Base-by-base conservation (phyloP, 2,888 invertebrate species). In the Pristionchus fissidentatus region DNA sequence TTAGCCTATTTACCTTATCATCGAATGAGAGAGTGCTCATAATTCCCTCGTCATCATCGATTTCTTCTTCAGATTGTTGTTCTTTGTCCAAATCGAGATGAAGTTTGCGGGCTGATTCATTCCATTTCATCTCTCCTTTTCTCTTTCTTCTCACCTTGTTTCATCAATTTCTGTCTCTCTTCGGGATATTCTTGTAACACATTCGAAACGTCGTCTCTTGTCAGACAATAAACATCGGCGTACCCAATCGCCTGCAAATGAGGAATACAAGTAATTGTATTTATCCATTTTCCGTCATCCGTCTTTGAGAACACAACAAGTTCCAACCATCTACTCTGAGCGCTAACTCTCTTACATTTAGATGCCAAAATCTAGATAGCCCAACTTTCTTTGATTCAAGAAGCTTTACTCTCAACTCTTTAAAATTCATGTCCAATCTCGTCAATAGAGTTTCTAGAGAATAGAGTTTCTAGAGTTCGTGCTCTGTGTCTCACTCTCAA, bases 221-320 rank as follows among this genome's bases (percentile, higher is more conserved):
- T 84, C n/a, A 91, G 84, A 29, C 89, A 79, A 80, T 91, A 91
- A 19, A 91, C 89, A 79, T 91, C 91, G 38, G 91, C 88, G 84
- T 89, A 91, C 1, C 91, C 90, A 35, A 89, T 84, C 1, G 90
- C 87, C 26, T 87, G 83, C 35, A 62, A 35, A 52, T 15, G 32
- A 84, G 60, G n/a, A 32, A n/a, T 22, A 80, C 26, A 80, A 35
- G 70, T 13, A 10, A 29, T 5, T 29, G 5, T 35, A 26, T 15
- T 60, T 8, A 60, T 26, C 19, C 8, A 60, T 15, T 8, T 10
- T 70, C 15, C 38, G 13, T 26, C 13, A 35, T 15, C 5, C 10
- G 32, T 35, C 15, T 70, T 70, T 35, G 15, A 38, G 13, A 8
- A 29, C 15, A 26, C 15, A 10, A n/a, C n/a, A n/a, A n/a, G n/a